Percentiles rank a stretch among this genome's conserved stretches.
Conservation (phyloP, 2,113 vertebrate species). For the Oenanthe melanoleuca region DNA sequence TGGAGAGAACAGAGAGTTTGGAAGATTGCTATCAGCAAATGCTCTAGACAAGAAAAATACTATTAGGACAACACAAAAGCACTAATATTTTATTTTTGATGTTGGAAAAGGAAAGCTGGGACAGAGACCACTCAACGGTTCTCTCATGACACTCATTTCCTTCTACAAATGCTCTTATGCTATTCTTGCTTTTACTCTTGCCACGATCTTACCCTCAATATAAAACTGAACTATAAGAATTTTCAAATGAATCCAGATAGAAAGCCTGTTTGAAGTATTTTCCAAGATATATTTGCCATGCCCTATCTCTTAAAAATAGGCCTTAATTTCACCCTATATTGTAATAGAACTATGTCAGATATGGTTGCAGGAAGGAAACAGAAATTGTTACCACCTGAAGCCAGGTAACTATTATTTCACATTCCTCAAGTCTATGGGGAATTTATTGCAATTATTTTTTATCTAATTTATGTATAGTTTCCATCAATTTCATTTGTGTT, state of each 20-base stretch:
- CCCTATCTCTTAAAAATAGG: background rate
- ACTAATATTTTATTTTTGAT: background rate
- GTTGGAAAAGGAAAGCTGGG: background rate
- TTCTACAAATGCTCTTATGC: background rate
- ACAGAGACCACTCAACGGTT: background rate
- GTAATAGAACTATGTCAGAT: background rate
- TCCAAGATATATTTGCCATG: background rate
- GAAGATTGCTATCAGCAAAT: background rate
- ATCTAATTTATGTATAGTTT: background rate
- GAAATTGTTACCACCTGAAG: background rate
- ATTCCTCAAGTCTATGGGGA: background rate
- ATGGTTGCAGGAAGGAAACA: background rate
- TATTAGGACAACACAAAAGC: background rate
- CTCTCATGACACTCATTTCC: background rate
- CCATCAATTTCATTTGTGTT: background rate
- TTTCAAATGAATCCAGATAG: background rate
- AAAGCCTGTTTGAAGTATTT: background rate
- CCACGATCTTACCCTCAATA: background rate
- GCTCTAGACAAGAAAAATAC: background rate
- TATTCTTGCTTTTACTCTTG: background rate
- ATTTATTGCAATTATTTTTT: background rate
- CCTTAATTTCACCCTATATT: background rate
- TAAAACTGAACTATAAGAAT: background rate
- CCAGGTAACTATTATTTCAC: background rate
- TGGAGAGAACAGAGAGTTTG: background rate